phyloP scores from a whole-genome alignment of 23 tunicate genomes.

The Aplidium turbinatum region DNA sequence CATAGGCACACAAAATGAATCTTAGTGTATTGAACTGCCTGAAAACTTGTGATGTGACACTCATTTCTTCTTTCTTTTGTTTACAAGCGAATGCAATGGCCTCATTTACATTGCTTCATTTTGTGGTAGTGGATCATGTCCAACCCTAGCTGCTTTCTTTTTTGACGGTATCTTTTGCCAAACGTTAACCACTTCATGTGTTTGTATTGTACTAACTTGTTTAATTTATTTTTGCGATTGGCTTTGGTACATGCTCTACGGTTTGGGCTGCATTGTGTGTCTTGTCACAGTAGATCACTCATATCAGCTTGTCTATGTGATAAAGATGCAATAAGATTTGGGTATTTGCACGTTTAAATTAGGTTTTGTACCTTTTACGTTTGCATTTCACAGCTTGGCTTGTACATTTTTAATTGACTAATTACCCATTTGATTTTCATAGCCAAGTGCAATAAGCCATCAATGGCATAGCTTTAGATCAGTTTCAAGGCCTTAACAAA shows the following conservation, averaged over 20 bases:
- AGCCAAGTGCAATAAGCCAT: too few relatives aligned
- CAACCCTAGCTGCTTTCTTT: background rate
- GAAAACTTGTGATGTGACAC: constrained; percentile 28
- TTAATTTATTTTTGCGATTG: constrained; percentile 89
- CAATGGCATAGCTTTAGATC: too few relatives aligned
- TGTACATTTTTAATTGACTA: constrained; percentile 47
- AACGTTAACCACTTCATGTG: constrained; percentile 62
- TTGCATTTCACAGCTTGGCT: constrained; percentile 77
- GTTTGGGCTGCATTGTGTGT: constrained; percentile 85
- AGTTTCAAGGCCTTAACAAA: too few relatives aligned
- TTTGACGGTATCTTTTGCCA: constrained; percentile 30
- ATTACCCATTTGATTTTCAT: too few relatives aligned
- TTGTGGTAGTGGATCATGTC: constrained; percentile 37
- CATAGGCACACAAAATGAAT: constrained; percentile 18
- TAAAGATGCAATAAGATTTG: constrained; percentile 15
- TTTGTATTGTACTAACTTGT: constrained; percentile 93
- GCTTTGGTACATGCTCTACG: constrained; percentile 56
- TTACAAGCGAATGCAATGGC: constrained; percentile 49
- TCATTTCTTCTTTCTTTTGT: constrained; percentile 39
- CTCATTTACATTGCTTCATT: constrained; percentile 48
- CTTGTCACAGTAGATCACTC: constrained; percentile 70
- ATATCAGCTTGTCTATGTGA: constrained; percentile 30
- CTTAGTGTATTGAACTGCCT: constrained; percentile 27
- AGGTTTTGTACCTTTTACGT: constrained; percentile 47
- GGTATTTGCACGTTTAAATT: constrained; percentile 54